Percentiles rank a stretch among this genome's conserved stretches.
These are phyloP conservation scores for Leptothorax acervorum DNA, from an alignment of 2,888 invertebrate genomes.

Conservation along the genomic window DNA sequence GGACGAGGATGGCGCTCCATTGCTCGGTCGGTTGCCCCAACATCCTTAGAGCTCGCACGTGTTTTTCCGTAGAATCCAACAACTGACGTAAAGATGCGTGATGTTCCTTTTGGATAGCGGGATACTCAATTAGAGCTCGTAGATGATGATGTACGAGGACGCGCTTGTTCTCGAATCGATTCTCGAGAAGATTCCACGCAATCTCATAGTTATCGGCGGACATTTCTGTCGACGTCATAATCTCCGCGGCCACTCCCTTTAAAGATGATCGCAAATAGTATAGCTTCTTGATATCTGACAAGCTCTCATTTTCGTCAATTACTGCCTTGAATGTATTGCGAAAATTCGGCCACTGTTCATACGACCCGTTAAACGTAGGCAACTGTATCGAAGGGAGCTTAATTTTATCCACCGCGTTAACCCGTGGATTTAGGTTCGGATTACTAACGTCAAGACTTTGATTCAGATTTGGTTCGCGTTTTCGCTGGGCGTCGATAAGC, in stretches of 20 bases:
- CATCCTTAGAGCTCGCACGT: background rate
- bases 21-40: background rate
- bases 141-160: background rate
- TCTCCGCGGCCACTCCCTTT: background rate
- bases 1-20: background rate
- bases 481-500: background rate
- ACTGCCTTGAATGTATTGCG: background rate
- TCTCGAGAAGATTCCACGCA: background rate
- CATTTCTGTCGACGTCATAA: background rate
- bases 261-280: background rate
- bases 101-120: background rate
- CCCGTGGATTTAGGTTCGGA: background rate
- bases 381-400: background rate
- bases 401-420: background rate
- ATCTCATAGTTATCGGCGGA: background rate
- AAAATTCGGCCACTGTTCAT: background rate
- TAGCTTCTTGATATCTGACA: background rate
- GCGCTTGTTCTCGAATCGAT: background rate
- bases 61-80: background rate
- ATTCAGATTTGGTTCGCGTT: too few relatives aligned
- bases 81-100: background rate
- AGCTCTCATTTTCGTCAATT: background rate
- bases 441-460: background rate
- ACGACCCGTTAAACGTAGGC: background rate
- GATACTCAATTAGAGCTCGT: background rate